A percentile compares a stretch with the other conserved stretches of the same genome.
These are phyloP conservation scores for Anorthoa munda DNA, from an alignment of 2,888 invertebrate genomes.

Conservation along the genomic window DNA sequence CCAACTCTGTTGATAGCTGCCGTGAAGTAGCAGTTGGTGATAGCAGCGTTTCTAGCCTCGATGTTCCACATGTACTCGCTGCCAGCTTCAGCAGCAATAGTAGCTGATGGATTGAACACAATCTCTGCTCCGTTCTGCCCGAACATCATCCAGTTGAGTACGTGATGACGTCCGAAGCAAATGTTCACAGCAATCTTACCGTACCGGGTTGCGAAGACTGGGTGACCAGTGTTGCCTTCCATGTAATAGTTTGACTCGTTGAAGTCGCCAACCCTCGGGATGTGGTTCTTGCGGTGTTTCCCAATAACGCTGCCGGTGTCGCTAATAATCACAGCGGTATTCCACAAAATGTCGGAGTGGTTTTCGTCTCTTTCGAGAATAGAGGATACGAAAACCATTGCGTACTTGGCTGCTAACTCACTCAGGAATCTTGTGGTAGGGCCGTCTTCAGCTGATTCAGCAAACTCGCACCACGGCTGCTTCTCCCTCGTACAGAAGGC, in stretches of 20 bases:
- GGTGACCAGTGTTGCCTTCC: conserved; percentile 99
- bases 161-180: conserved; percentile 99
- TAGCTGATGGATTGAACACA: conserved; percentile 99
- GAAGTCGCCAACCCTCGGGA: conserved; percentile 99
- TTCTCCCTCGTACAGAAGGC: conserved; percentile 99
- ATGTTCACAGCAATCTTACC: conserved; percentile 98
- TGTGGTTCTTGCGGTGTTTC: conserved; percentile 99
- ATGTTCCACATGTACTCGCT: conserved; percentile 98
- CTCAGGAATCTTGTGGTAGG: conserved; percentile 96
- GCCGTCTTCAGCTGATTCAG: conserved; percentile 97
- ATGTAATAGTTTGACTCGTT: conserved; percentile 99
- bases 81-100: conserved; percentile 93
- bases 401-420: conserved; percentile 95
- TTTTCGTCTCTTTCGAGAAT: conserved; percentile 98
- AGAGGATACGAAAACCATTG: conserved; percentile 98
- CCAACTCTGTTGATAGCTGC: conserved; percentile 99
- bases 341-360: conserved; percentile 98
- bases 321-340: conserved; percentile 98
- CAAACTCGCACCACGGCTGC: conserved; percentile 99
- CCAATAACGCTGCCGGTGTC: conserved; percentile 97
- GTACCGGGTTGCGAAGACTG: conserved; percentile 96
- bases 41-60: conserved; percentile 98
- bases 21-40: conserved; percentile 98
- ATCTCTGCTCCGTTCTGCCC: conserved; percentile 99
- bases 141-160: conserved; percentile 99